Percentiles rank a stretch among this genome's conserved stretches.
These are phyloP conservation scores for Eretmocerus hayati DNA, from an alignment of 2,888 invertebrate genomes.

Conservation along the genomic window DNA sequence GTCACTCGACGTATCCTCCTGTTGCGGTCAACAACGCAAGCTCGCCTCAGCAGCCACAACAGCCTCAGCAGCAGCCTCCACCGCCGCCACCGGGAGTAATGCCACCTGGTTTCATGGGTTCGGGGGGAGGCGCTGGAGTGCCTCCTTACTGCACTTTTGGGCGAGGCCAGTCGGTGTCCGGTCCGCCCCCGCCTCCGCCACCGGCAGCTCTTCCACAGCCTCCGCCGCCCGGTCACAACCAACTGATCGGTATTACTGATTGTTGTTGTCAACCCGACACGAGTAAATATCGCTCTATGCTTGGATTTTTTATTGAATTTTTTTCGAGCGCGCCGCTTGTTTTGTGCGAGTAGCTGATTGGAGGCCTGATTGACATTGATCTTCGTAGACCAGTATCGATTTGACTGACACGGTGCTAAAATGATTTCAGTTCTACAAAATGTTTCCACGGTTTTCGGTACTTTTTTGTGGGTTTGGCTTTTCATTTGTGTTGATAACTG, in stretches of 20 bases:
- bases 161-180: constrained; percentile 5
- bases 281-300: not conserved
- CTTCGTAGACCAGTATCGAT: too few species aligned
- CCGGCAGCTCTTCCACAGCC: too few species aligned
- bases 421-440: too few species aligned
- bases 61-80: constrained; percentile 1
- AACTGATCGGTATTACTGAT: constrained; percentile 17
- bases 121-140: not conserved
- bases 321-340: too few species aligned
- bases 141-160: constrained; percentile 8
- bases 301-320: not conserved
- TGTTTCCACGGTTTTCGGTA: too few species aligned
- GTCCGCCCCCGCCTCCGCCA: constrained; percentile 5
- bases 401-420: too few species aligned
- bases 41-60: constrained; percentile 1
- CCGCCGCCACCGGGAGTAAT: constrained; percentile 12
- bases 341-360: too few species aligned
- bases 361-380: too few species aligned
- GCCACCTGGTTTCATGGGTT: constrained; percentile 13
- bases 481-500: too few species aligned
- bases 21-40: not conserved
- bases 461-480: too few species aligned
- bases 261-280: not conserved
- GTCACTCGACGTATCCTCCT: constrained; percentile 1
- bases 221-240: constrained; percentile 15